Base-by-base conservation (phyloP, 2,888 invertebrate genomes). In the Cataglyphis altisquamis region DNA sequence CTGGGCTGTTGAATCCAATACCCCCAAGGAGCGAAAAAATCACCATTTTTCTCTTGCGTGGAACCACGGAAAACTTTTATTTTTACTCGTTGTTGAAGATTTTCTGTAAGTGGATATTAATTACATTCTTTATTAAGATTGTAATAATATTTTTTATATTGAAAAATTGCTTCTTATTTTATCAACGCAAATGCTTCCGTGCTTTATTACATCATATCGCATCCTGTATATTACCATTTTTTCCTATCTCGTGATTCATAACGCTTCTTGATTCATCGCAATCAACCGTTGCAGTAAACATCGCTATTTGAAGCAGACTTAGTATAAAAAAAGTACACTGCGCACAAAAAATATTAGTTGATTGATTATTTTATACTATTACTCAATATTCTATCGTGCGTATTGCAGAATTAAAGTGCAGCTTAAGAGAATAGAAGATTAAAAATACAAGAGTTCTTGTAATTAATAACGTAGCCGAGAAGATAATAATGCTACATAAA, bases 1-100 rank as follows among this genome's bases (percentile, higher is more conserved):
- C 36, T 18, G 5, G 94, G 94, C 78, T 94, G 94, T 77, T 91
- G 93, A 72, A 94, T 91, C 94, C 94, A 94, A 84, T 91, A 94
- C 82, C 94, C 94, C 94, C 94, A 94, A 48, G 92, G 92, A 8
- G 92, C 91, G 72, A 92, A 94, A 21, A 82, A 72, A 80, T 92
- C 87, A 3, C 93, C 94, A 81, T 93, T 83, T 78, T 89, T 87
- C 86, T 93, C 91, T 66, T 91, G 88, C 48, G 85, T 91, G 25
- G 91, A 92, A n/a, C 93, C 93, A n/a, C 94, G 93, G 86, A 94
- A 95, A 6, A 94, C 94, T 84, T 93, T 94, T 55, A 95, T 93
- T 85, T 90, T 93, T 6, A 95, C 93, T 10, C 94, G 92, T 10
- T 93, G 92, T 10, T 93, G 91, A 29, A 91, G 64, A 21, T 93